These are phyloP conservation scores for Pomatorhinus ruficollis DNA, from an alignment of 2,113 vertebrate genomes.

Conservation along the genomic window DNA sequence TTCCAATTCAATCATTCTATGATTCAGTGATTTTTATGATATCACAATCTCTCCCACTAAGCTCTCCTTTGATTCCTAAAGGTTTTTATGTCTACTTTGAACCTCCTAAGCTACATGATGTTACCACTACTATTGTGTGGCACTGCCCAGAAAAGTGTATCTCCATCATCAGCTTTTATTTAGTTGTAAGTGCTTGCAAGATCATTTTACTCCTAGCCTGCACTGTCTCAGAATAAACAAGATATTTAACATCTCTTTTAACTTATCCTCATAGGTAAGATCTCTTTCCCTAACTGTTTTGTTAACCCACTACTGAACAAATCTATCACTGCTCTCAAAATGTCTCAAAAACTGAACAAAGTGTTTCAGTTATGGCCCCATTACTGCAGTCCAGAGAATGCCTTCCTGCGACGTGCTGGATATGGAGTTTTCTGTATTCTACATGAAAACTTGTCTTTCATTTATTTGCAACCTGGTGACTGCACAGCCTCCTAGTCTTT, in stretches of 20 bases:
- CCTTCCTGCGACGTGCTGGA: neutral
- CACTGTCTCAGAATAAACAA: neutral
- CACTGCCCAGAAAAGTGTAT: too few relatives aligned
- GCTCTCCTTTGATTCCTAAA: neutral
- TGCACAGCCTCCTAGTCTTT: neutral
- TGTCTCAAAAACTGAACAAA: neutral
- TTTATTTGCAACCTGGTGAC: neutral
- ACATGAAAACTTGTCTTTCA: neutral
- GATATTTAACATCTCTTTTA: neutral
- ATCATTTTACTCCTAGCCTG: neutral
- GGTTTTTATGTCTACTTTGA: neutral
- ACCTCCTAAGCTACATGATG: neutral
- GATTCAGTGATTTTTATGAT: neutral
- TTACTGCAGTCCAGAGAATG: neutral
- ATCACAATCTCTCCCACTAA: neutral
- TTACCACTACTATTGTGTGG: rapidly evolving
- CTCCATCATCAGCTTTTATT: neutral
- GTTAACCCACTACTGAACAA: neutral
- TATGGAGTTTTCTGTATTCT: neutral
- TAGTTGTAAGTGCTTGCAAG: neutral
- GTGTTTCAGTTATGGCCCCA: neutral
- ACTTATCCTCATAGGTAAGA: neutral
- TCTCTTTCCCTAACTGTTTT: neutral
- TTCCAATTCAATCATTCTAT: too few relatives aligned
- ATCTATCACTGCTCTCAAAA: neutral